Base-by-base conservation (phyloP, 2,113 vertebrate species). In the Raphicerus campestris region DNA sequence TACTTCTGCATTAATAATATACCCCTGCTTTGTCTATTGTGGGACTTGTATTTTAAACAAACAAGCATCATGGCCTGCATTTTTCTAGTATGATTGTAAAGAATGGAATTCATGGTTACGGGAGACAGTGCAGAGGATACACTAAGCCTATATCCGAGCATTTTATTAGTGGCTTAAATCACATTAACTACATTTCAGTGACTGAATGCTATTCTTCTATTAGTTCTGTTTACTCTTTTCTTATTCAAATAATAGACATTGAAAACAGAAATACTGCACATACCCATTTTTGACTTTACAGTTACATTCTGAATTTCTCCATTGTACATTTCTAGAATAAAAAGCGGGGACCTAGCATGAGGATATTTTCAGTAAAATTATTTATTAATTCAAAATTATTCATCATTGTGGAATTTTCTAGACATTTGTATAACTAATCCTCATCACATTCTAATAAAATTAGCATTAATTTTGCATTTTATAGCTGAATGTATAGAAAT, bases 111-210 rank as follows among this genome's bases (percentile, higher is more conserved):
- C 20, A 55, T 56, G 24, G 84, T 35, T 35, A 78, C 0, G 20
- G 5, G 16, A 75, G 53, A 45, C 42, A 53, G 58, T 42, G 42
- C 39, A 94, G 45, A 92, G n/a, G 30, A 81, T 60, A 42, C 91
- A 11, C 8, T 51, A 55, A 32, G 3, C 7, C 28, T 7, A 86
- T 35, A 10, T 81, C 5, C 3, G 8, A n/a, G 14, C 39, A 56
- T 93, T 94, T 84, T 88, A 87, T 93, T 91, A 35, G 4, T 63
- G 4, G 51, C 42, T 95, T 95, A 96, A 93, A 83, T 89, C 7
- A 66, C 4, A 53, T 61, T 83, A 32, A 58, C n/a, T 92, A 39
- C 20, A 35, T 81, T 95, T 90, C n/a, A 80, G 26, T 42, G 53
- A 87, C n/a, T 30, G 20, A 93, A 93, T 1, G 30, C 19, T 83